phyloP scores from a whole-genome alignment of 1,140 invertebrate genomes.

The Drosophila oshimai region DNA sequence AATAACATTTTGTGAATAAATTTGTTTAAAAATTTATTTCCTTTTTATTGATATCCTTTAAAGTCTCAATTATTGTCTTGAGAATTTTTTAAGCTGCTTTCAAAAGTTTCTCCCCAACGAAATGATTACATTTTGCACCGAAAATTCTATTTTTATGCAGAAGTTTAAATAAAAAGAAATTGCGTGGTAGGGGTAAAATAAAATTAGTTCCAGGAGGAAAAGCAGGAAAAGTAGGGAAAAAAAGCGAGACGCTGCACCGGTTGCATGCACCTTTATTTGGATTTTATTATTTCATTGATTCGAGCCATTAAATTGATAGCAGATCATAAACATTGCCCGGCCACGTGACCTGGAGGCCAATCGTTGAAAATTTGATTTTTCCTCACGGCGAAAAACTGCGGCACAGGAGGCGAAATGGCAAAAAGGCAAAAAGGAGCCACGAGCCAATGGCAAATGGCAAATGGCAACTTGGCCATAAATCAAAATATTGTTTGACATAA shows the following conservation, averaged over 20 bases:
- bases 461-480: slow-evolving; percentile 54
- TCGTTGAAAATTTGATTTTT: slow-evolving; percentile 69
- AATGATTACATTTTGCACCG: neutral
- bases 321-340: slow-evolving; percentile 49
- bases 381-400: neutral
- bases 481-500: slow-evolving; percentile 58
- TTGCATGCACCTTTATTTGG: slow-evolving; percentile 1
- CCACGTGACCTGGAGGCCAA: slow-evolving; percentile 56
- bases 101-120: neutral
- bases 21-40: no score
- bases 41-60: no score
- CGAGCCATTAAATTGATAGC: slow-evolving; percentile 56
- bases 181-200: slow-evolving; percentile 10
- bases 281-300: slow-evolving; percentile 55
- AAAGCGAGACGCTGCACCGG: neutral
- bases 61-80: neutral
- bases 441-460: slow-evolving; percentile 19
- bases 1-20: no score
- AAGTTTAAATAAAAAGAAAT: no score
- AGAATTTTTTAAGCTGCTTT: neutral
- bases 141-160: neutral
- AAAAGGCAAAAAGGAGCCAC: neutral
- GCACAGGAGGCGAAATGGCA: no score
- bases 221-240: neutral
- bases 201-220: slow-evolving; percentile 1